A percentile compares a stretch with the other conserved stretches of the same genome.
Conservation (phyloP, 2,113 vertebrate genomes). For the Alouatta palliata region DNA sequence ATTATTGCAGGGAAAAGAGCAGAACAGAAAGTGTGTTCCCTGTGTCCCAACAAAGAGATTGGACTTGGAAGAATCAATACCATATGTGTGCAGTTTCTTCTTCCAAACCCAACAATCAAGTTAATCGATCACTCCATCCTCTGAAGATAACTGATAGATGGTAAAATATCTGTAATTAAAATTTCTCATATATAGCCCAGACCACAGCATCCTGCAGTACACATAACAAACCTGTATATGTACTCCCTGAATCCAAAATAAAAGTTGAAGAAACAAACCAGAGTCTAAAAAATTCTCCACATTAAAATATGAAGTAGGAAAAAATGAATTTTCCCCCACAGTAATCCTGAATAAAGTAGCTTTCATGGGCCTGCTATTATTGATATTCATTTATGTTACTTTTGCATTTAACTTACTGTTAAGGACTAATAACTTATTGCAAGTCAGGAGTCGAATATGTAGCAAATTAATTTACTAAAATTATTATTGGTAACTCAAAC, state of each 20-base stretch:
- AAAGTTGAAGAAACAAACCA: no score
- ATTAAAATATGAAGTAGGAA: neutral
- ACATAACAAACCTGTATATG: no score
- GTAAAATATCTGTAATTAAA: neutral
- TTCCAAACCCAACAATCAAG: neutral
- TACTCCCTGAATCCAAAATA: no score
- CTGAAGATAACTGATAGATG: neutral
- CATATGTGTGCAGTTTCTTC: neutral
- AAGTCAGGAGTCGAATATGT: neutral
- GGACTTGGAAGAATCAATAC: neutral
- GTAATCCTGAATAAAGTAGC: neutral
- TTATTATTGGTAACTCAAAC: neutral
- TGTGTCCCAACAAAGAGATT: neutral
- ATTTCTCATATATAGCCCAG: neutral
- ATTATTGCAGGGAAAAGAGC: neutral
- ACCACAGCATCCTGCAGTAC: no score
- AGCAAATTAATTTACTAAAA: neutral
- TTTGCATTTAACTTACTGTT: neutral
- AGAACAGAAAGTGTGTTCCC: neutral
- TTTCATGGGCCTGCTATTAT: neutral
- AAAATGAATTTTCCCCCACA: neutral
- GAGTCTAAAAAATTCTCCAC: neutral
- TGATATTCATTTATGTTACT: neutral
- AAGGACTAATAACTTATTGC: neutral
- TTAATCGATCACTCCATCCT: neutral